phyloP scores from a whole-genome alignment of 2,888 invertebrate genomes.

The Acanthoscelides obtectus region DNA sequence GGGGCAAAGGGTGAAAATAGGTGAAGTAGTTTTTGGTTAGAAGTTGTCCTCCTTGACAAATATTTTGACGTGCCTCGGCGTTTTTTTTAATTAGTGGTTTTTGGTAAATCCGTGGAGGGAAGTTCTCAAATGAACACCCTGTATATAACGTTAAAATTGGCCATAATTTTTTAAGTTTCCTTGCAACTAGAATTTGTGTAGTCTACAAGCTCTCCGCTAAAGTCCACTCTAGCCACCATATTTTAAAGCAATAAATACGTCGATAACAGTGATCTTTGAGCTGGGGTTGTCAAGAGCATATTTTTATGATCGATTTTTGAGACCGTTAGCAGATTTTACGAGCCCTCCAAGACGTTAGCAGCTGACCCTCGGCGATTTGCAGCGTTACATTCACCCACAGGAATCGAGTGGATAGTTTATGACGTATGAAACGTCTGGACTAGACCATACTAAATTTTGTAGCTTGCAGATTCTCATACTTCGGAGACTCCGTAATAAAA shows the following conservation, averaged over 20 bases:
- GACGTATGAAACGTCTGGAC: not conserved
- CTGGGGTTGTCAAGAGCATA: not conserved
- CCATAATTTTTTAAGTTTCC: too few relatives aligned
- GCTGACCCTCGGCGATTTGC: not conserved
- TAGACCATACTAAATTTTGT: not conserved
- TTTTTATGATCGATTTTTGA: not conserved
- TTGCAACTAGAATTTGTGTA: too few relatives aligned
- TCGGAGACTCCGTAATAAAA: too few relatives aligned
- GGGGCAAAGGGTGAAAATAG: too few relatives aligned
- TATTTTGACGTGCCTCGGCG: too few relatives aligned
- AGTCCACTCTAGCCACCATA: not conserved
- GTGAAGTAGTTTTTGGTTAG: too few relatives aligned
- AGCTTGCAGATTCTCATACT: too few relatives aligned
- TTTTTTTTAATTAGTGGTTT: too few relatives aligned
- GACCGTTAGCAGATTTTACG: not conserved
- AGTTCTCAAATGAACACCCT: too few relatives aligned
- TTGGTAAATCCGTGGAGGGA: too few relatives aligned
- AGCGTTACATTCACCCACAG: not conserved
- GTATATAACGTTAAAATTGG: too few relatives aligned
- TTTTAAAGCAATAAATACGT: not conserved
- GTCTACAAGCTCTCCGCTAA: not conserved
- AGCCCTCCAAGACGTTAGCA: not conserved
- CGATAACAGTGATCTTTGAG: not conserved
- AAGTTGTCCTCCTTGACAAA: too few relatives aligned
- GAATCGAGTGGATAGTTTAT: not conserved